Percentiles rank a stretch among this genome's conserved stretches.
These are phyloP conservation scores for Sinocyclocheilus maitianheensis DNA, from an alignment of 2,113 vertebrate species.

Conservation along the genomic window DNA sequence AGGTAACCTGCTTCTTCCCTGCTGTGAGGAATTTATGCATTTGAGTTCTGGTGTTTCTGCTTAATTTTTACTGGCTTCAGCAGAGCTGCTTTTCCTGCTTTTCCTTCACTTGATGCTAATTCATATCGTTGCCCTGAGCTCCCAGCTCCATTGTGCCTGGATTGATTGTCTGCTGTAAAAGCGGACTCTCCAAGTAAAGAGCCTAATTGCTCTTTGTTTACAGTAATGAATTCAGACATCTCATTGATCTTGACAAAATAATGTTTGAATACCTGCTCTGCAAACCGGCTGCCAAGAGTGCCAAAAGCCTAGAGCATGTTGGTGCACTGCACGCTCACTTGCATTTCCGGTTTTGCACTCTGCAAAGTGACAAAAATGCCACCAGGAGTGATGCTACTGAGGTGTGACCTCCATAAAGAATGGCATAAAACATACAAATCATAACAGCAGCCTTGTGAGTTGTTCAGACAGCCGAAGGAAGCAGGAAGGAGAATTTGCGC, in stretches of 20 bases:
- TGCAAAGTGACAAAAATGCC: background rate
- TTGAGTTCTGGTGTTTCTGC: constrained; percentile 9
- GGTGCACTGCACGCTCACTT: background rate
- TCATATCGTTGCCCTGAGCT: constrained; percentile 54
- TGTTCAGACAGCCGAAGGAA: constrained; percentile 3
- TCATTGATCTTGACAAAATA: constrained; percentile 60
- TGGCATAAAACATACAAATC: background rate
- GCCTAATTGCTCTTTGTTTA: constrained; percentile 61
- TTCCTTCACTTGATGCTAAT: constrained; percentile 56
- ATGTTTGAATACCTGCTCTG: constrained; percentile 39
- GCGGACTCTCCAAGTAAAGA: constrained; percentile 53
- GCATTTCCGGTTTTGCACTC: background rate
- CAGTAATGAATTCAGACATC: constrained; percentile 59
- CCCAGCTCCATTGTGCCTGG: constrained; percentile 42
- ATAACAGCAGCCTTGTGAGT: background rate
- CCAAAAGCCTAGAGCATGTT: background rate
- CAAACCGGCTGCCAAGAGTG: background rate
- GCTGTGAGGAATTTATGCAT: background rate
- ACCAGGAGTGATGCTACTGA: background rate
- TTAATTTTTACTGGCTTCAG: constrained; percentile 40
- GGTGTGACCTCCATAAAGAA: background rate
- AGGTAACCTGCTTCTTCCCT: background rate
- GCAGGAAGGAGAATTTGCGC: background rate
- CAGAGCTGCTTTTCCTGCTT: constrained; percentile 48
- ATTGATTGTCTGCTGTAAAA: constrained; percentile 60